Evolutionary conservation across 2,888 invertebrate species (phyloP), one percentile per base, ranked within the genome.

Genomic region (Taenaris catops): DNA sequence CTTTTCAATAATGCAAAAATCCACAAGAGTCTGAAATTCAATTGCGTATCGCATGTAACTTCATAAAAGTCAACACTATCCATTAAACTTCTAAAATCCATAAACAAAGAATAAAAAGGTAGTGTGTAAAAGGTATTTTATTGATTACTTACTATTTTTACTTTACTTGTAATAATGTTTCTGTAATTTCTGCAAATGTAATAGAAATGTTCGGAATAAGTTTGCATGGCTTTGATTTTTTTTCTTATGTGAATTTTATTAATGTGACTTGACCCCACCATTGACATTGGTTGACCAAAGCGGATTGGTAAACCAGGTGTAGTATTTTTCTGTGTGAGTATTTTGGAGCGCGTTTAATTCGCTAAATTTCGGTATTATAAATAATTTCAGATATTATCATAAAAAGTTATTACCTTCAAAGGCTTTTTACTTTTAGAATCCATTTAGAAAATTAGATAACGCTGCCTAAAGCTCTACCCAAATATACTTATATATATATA

Each of bases 291-390:
- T 44, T 36, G 31, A 29, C 41, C 34, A 32, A 33, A 34, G 31
- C 26, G 16, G n/a, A 23, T 20, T 25, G 36, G 35, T 42, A 28
- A 32, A 47, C 29, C 23, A 43, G 18, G 25, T 41, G 38, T 43
- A 41, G 40, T 41, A 43, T 41, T 47, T 47, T 37, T 45, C 34
- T 34, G 16, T 25, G 16, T 32, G 36, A 46, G 46, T 44, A 44
- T 46, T 44, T 16, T 34, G 12, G 23, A 34, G 18, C 29, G 36
- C 33, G 41, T 31, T 25, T 23, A 31, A 12, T 8, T 25, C 33
- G 25, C 38, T 14, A 34, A 8, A 4, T 25, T 8, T 7, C 11
- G 32, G 32, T 32, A 32, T 32, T 32, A 24, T 18, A 32, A 24
- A n/a, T 34, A 20, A 26, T 21, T 34, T 17, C 10, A 11, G 20